phyloP scores from a whole-genome alignment of 1,140 invertebrate species.

The Bradynema listronoti region DNA sequence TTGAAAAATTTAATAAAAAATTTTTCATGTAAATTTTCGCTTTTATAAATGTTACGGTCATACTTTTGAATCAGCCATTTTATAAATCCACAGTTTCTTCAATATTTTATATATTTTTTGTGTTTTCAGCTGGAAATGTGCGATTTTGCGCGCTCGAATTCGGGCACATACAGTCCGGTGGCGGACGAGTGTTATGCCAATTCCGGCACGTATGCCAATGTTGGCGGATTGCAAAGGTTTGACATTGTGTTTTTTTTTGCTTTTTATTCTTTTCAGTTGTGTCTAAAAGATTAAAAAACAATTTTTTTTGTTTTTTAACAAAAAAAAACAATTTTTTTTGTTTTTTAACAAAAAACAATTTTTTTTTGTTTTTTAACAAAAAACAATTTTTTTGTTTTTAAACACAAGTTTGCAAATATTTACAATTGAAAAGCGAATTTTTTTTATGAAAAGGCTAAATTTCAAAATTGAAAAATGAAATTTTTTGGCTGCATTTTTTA shows the following conservation, averaged over 20 bases:
- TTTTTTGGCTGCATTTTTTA: too few species aligned
- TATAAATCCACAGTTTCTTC: too few species aligned
- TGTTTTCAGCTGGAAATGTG: slow-evolving; percentile 30
- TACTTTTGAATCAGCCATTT: too few species aligned
- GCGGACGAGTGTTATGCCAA: slow-evolving; percentile 30
- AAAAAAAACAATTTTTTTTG: slow-evolving; percentile 7
- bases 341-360: neutral
- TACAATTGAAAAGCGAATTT: too few species aligned
- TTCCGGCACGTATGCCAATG: slow-evolving; percentile 24
- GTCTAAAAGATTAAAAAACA: neutral
- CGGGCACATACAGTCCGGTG: slow-evolving; percentile 29
- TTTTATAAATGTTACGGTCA: too few species aligned
- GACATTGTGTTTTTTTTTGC: slow-evolving; percentile 2
- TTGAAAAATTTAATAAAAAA: too few species aligned
- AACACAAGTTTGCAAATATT: too few species aligned
- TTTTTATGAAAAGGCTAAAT: too few species aligned
- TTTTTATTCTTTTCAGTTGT: too few species aligned
- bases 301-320: slow-evolving; percentile 8
- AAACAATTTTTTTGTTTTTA: neutral
- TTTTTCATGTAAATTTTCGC: too few species aligned
- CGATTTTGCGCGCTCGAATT: slow-evolving; percentile 16
- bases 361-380: neutral
- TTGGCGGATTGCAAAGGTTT: slow-evolving; percentile 21
- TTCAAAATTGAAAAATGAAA: too few species aligned
- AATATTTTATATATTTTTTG: neutral